Base-by-base conservation (phyloP, 1,140 invertebrate genomes). In the Drosophila ambigua region DNA sequence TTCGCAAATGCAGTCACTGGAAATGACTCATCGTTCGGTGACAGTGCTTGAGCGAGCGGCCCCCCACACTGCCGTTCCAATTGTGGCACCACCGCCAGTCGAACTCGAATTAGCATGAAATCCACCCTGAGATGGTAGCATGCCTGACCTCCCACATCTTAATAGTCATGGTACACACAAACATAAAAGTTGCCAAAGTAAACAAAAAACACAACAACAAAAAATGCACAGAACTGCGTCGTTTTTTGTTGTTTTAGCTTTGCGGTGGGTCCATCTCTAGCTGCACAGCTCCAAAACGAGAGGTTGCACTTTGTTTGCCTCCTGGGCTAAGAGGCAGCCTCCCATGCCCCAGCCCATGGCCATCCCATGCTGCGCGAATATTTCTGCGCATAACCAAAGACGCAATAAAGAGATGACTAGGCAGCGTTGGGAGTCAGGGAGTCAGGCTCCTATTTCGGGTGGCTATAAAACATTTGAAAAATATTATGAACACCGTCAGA, bases 181-280 rank as follows among this genome's bases (percentile, higher is more conserved):
- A 84, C 80, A 84, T 83, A 39, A 39, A 84, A 73, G 71, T 85
- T 85, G 69, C 71, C 64, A 43, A 84, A 66, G 72, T 76, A 72
- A 83, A 85, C 66, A 76, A 77, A 78, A 72, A 83, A 85, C 66
- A 76, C 72, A 78, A 48, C 48, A 45, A 26, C n/a, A 48, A 28
- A 51, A 39, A 48, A 48, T 49, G 67, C 35, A 55, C 20, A 20
- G 20, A 20, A 2, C 20, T 20, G 67, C 39, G 49, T 39, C 24
- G 39, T 5, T 41, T 15, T 13, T 13, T 39, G 0, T 24, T 24
- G 2, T 24, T 24, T 24, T 24, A 11, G 8, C 66, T 51, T 49
- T 24, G 72, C 53, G 72, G 50, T 64, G 61, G 71, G 52, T 74
- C 71, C 60, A 74, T 57, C 51, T 41, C 46, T 8, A 16, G 20